phyloP scores from a whole-genome alignment of 2,113 vertebrate genomes.

The Cacatua alba region DNA sequence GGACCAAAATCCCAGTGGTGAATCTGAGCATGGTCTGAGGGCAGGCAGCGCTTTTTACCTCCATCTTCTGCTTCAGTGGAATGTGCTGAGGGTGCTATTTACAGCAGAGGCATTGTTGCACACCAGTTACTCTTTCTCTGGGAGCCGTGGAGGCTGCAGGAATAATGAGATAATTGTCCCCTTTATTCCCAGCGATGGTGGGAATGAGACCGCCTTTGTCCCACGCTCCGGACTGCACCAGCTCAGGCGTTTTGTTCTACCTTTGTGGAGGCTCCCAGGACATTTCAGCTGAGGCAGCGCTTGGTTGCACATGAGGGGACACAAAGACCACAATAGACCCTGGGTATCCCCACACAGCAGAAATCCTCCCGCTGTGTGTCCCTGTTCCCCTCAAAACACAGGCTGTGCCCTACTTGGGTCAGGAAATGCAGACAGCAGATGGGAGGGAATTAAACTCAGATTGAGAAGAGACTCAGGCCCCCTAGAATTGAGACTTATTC shows the following conservation, averaged over 20 bases:
- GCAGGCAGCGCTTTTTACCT: neutral
- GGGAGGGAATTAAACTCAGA: slow-evolving; percentile 76
- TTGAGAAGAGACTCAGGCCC: slow-evolving; percentile 60
- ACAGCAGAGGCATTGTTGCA: slow-evolving; percentile 63
- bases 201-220: slow-evolving; percentile 48
- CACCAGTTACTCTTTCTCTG: slow-evolving; percentile 19
- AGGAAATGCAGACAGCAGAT: slow-evolving; percentile 78
- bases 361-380: neutral
- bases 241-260: neutral
- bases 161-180: slow-evolving; percentile 65
- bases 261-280: fast-evolving
- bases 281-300: fast-evolving
- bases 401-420: slow-evolving; percentile 65
- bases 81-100: slow-evolving; percentile 33
- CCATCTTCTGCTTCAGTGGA: neutral
- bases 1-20: neutral
- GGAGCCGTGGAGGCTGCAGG: slow-evolving; percentile 37
- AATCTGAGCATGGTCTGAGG: neutral
- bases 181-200: neutral
- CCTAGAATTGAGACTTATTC: slow-evolving; percentile 60
- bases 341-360: neutral
- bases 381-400: neutral
- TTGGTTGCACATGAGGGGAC: fast-evolving
- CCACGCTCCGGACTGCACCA: neutral
- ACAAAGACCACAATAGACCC: neutral